Evolutionary conservation across 1,140 invertebrate genomes (phyloP).

Genomic region (Andricus grossulariae): DNA sequence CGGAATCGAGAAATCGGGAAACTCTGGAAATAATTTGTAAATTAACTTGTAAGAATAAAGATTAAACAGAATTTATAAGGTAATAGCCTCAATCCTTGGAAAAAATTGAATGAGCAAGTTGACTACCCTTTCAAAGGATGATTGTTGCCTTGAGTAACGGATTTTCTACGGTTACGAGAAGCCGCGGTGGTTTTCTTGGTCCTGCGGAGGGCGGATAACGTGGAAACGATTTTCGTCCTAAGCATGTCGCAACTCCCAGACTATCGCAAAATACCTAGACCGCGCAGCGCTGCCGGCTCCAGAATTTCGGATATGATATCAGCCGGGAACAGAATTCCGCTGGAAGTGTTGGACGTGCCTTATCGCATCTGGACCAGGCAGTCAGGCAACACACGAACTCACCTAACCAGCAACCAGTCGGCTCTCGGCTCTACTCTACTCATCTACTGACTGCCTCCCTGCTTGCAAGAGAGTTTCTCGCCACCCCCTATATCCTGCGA

Average conservation of each 20-base stretch:
- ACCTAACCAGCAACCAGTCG: slow-evolving; percentile 52
- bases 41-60: no score
- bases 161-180: background rate
- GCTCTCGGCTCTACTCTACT: slow-evolving; percentile 15
- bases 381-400: slow-evolving; percentile 54
- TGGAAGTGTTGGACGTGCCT: slow-evolving; percentile 72
- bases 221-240: slow-evolving; percentile 48
- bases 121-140: background rate
- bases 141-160: background rate
- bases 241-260: slow-evolving; percentile 51
- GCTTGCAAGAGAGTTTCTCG: slow-evolving; percentile 51
- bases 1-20: no score
- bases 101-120: background rate
- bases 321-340: slow-evolving; percentile 64
- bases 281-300: slow-evolving; percentile 42
- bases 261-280: slow-evolving; percentile 60
- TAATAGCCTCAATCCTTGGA: background rate
- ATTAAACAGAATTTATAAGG: background rate
- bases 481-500: slow-evolving; percentile 43
- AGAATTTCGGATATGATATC: slow-evolving; percentile 67
- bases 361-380: slow-evolving; percentile 72
- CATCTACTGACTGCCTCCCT: slow-evolving; percentile 57
- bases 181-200: background rate
- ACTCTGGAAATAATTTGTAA: no score
- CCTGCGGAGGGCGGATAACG: slow-evolving; percentile 5